Percentiles rank a stretch among this genome's conserved stretches.
These are phyloP conservation scores for Chanos chanos DNA, from an alignment of 2,797 vertebrate genomes.

Conservation along the genomic window DNA sequence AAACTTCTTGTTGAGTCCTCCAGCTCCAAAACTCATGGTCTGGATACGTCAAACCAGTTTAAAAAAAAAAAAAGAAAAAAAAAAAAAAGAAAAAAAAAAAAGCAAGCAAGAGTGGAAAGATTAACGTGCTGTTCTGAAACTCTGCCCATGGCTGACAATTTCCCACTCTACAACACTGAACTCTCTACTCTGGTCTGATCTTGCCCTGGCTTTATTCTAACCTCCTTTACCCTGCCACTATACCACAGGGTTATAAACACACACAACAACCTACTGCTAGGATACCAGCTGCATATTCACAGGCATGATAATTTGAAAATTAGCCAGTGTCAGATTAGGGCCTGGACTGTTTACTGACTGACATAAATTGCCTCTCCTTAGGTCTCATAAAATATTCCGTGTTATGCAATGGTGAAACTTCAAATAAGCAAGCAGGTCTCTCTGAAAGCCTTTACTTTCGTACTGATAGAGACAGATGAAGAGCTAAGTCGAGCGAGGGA, in stretches of 20 bases:
- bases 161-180: neutral
- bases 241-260: too few species aligned
- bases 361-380: neutral
- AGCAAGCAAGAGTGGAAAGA: too few species aligned
- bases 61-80: too few species aligned
- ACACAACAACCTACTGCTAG: too few species aligned
- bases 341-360: neutral
- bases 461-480: neutral
- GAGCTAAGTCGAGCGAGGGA: neutral
- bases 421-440: neutral
- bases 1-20: too few species aligned
- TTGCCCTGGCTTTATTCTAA: too few species aligned
- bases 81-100: too few species aligned
- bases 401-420: neutral
- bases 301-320: neutral
- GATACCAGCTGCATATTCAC: neutral
- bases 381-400: neutral
- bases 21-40: too few species aligned
- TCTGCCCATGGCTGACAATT: neutral
- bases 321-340: slow-evolving; percentile 19
- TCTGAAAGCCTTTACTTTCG: neutral
- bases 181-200: neutral
- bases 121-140: neutral
- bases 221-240: too few species aligned
- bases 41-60: too few species aligned